Conservation (phyloP, 2,113 vertebrate genomes). For the Mastomys coucha region DNA sequence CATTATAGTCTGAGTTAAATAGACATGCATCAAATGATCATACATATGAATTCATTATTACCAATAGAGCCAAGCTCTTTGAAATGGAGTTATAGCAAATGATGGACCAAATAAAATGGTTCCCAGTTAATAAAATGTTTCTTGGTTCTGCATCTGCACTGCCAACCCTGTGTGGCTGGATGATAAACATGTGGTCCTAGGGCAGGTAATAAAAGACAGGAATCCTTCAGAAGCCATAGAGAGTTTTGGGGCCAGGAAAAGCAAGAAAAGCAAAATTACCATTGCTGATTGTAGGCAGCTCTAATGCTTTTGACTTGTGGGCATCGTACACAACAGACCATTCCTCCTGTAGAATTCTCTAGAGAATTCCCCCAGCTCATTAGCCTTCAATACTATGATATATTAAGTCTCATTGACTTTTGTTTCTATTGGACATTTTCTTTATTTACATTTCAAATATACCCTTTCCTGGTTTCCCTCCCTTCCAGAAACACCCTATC, state of each 20-base stretch:
- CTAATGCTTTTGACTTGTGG: background rate
- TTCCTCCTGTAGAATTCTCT: background rate
- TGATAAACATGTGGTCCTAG: background rate
- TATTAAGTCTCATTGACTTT: no score
- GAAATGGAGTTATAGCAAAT: background rate
- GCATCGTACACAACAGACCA: background rate
- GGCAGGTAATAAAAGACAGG: background rate
- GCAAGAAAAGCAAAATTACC: background rate
- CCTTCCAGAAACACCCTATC: no score
- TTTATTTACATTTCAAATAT: no score
- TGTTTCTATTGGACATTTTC: no score
- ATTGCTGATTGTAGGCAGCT: background rate
- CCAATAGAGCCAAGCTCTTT: conserved; percentile 50
- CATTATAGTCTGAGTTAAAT: conserved; percentile 50
- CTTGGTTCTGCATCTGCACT: background rate
- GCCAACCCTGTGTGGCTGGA: background rate
- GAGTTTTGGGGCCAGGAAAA: no score
- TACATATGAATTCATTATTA: conserved; percentile 60
- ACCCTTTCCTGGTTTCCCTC: no score
- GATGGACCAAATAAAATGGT: background rate
- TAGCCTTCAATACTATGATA: background rate
- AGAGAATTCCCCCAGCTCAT: no score
- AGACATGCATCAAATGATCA: conserved; percentile 60
- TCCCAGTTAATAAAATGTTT: background rate
- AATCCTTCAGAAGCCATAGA: background rate